These are phyloP conservation scores for Drosophila biarmipes DNA, from an alignment of 1,140 invertebrate species.

Conservation along the genomic window DNA sequence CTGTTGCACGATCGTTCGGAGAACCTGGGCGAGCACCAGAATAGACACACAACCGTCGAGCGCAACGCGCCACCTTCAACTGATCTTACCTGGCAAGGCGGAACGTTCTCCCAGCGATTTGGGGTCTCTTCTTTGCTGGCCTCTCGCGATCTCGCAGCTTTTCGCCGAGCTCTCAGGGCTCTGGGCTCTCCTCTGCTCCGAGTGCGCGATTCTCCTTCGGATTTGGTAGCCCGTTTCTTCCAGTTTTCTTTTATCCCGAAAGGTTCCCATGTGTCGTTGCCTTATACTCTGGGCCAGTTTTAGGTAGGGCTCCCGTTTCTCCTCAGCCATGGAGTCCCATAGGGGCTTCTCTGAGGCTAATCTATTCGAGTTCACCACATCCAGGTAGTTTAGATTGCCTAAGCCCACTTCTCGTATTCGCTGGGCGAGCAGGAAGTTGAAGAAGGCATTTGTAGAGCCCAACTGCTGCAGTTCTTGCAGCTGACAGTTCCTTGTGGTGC, in stretches of 20 bases:
- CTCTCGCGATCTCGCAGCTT: conserved; percentile 3
- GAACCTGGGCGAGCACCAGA: conserved; percentile 15
- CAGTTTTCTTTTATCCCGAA: conserved; percentile 8
- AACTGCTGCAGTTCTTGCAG: background rate
- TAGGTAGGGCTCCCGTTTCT: conserved; percentile 3
- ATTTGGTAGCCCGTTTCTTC: conserved; percentile 10
- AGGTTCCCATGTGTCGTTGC: background rate
- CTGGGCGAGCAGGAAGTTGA: conserved; percentile 8
- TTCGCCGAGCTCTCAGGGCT: conserved; percentile 7
- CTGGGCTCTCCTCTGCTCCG: background rate
- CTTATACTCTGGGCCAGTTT: conserved; percentile 5
- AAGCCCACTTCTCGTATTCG: background rate
- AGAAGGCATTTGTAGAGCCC: conserved; percentile 15
- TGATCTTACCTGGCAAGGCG: conserved; percentile 29
- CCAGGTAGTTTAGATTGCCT: conserved; percentile 12
- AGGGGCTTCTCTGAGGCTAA: background rate
- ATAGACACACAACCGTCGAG: conserved; percentile 52
- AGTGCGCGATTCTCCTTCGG: background rate
- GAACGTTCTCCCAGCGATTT: conserved; percentile 35
- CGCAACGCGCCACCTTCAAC: conserved; percentile 66
- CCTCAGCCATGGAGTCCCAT: conserved; percentile 8
- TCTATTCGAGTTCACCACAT: background rate
- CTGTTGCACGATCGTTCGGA: conserved; percentile 19
- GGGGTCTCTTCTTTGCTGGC: conserved; percentile 6
- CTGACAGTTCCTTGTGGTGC: background rate